Evolutionary conservation across 1,140 invertebrate species (phyloP).

Genomic region (Ephestia elutella): DNA sequence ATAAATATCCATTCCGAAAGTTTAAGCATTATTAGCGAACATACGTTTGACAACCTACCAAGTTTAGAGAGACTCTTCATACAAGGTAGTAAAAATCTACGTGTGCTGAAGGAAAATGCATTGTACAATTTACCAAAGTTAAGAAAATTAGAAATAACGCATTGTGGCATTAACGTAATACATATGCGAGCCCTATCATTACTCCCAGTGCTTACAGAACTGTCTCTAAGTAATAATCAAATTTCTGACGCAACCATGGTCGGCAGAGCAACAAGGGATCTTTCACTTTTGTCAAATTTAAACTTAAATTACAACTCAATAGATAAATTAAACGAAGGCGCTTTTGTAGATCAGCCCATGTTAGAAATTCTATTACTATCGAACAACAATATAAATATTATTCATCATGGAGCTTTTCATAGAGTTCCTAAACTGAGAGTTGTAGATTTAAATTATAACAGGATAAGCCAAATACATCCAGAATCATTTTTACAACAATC

Average conservation of each 20-base stretch:
- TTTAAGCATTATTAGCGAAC: constrained; percentile 80
- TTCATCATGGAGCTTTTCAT: constrained; percentile 86
- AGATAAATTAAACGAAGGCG: constrained; percentile 81
- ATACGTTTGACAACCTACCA: constrained; percentile 82
- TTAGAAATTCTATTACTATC: constrained; percentile 82
- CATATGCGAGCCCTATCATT: constrained; percentile 84
- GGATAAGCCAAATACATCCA: constrained; percentile 84
- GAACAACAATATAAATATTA: constrained; percentile 83
- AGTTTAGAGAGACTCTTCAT: constrained; percentile 85
- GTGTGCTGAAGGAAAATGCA: constrained; percentile 81
- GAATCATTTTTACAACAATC: constrained; percentile 85
- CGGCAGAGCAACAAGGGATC: constrained; percentile 83
- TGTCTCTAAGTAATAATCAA: constrained; percentile 82
- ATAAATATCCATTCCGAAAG: constrained; percentile 81
- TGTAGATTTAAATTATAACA: constrained; percentile 86
- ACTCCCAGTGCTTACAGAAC: constrained; percentile 81
- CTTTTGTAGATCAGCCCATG: constrained; percentile 86
- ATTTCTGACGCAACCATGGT: constrained; percentile 85
- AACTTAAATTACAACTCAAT: constrained; percentile 83
- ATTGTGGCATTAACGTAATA: constrained; percentile 85
- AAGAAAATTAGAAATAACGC: constrained; percentile 82
- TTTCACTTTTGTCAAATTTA: constrained; percentile 81
- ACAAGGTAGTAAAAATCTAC: constrained; percentile 79
- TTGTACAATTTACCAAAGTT: constrained; percentile 84
- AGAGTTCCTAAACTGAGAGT: constrained; percentile 82